Base-by-base conservation (phyloP, 2,888 invertebrate genomes). In the Zaprionus lineosus region DNA sequence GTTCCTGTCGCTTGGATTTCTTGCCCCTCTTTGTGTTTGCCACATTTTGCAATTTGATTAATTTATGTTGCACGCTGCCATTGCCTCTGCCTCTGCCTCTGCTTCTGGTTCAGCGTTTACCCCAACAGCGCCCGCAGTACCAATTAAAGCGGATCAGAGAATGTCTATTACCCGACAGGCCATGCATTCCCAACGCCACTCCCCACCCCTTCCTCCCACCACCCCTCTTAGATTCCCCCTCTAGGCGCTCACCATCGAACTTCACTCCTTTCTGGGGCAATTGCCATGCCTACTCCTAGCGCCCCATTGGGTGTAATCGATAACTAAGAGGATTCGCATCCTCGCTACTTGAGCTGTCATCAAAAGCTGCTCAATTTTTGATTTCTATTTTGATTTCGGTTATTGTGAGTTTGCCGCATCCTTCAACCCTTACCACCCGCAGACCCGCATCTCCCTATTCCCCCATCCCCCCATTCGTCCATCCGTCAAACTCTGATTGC, bases 331-430 rank as follows among this genome's bases (percentile, higher is more conserved):
- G 47, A 29, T 41, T 58, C 53, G 57, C 37, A 59, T 39, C 16
- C 12, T 14, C 41, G 74, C 67, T 58, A 75, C 84, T 86, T 68
- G 74, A 82, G 81, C 82, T 84, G 86, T 84, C 82, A 82, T 86
- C 86, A 79, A 84, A 86, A 82, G 86, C 84, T 81, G 81, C 82
- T 86, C 84, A 86, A 74, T 77, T 86, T 82, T 84, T 86, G 86
- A 85, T 86, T 81, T 82, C 61, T 77, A 79, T 79, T 81, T 79
- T 78, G 67, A 81, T 85, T 81, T 75, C 65, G 65, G 72, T 72
- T 66, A 77, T 77, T 77, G 78, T 67, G 46, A 50, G 70, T 53
- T 53, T 31, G 31, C 33, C 36, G 6, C 3, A n/a, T 12, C 14
- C 15, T 6, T 12, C 21, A 7, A 8, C 34, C 40, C 33, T 2